Evolutionary conservation across 2,888 invertebrate species (phyloP).

Genomic region (Ichneumoninae sp.): DNA sequence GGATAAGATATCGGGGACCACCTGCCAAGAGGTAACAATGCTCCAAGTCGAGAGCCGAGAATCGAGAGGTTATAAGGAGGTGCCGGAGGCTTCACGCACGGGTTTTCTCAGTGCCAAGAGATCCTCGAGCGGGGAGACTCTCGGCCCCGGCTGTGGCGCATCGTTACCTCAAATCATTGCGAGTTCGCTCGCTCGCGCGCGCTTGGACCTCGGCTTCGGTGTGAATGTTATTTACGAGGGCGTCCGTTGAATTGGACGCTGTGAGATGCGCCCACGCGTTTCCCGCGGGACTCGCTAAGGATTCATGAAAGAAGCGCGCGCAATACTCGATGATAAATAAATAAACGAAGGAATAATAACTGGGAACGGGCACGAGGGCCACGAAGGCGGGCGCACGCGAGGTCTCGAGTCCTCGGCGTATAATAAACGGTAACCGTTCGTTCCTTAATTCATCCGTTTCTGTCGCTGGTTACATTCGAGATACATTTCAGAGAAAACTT

Average conservation of each 20-base stretch:
- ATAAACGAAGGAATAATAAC: constrained; percentile 65
- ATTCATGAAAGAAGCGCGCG: constrained; percentile 36
- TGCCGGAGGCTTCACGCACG: constrained; percentile 23
- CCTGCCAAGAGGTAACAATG: constrained; percentile 39
- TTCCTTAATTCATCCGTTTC: neutral
- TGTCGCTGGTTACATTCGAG: neutral
- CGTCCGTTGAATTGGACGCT: constrained; percentile 52
- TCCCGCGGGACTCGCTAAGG: constrained; percentile 23
- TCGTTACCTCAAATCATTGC: constrained; percentile 59
- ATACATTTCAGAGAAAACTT: neutral
- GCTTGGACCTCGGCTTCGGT: constrained; percentile 37
- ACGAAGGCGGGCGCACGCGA: constrained; percentile 53
- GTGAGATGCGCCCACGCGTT: constrained; percentile 59
- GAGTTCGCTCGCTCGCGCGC: constrained; percentile 44
- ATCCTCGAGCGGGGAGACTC: neutral
- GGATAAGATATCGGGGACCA: constrained; percentile 37
- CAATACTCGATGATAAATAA: constrained; percentile 68
- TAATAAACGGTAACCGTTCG: constrained; percentile 18
- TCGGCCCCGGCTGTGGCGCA: constrained; percentile 8
- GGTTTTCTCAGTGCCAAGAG: constrained; percentile 14
- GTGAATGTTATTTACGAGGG: constrained; percentile 69
- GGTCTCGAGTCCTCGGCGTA: constrained; percentile 32
- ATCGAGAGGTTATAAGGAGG: constrained; percentile 18
- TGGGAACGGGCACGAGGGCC: constrained; percentile 45
- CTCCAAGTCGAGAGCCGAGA: constrained; percentile 6